Conservation (phyloP, 2,888 invertebrate genomes). For the Masnerella sp. region DNA sequence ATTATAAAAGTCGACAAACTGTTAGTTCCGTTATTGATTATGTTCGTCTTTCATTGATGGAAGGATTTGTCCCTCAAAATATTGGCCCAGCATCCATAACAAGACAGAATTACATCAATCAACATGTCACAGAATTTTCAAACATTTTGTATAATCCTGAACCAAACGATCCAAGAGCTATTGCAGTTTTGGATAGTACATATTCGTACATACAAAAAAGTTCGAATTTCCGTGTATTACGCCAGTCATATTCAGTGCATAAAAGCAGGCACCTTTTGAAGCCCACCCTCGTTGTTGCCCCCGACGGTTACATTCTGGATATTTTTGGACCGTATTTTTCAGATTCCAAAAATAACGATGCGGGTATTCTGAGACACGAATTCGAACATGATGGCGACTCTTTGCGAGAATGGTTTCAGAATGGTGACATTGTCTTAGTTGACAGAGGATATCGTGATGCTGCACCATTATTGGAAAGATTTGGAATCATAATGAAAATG, state of each 20-base stretch:
- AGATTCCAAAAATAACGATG: conserved; percentile 36
- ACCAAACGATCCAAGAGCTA: conserved; percentile 12
- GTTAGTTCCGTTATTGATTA: conserved; percentile 4
- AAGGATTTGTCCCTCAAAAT: conserved; percentile 27
- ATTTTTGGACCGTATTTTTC: conserved; percentile 32
- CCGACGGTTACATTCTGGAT: conserved; percentile 25
- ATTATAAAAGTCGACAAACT: conserved; percentile 21
- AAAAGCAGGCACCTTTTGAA: conserved; percentile 17
- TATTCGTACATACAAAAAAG: conserved; percentile 16
- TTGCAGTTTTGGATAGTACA: conserved; percentile 13
- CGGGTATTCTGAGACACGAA: conserved; percentile 31
- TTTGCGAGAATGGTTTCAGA: conserved; percentile 35
- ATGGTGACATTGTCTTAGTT: conserved; percentile 42
- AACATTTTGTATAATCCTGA: conserved; percentile 26
- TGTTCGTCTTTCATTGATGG: conserved; percentile 4
- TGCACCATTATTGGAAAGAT: conserved; percentile 13
- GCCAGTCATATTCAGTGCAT: conserved; percentile 10
- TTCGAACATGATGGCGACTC: conserved; percentile 12
- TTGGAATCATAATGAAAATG: conserved; percentile 33
- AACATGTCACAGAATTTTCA: conserved; percentile 27
- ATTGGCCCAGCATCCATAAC: conserved; percentile 13
- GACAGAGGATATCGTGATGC: conserved; percentile 46
- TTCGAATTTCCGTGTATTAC: conserved; percentile 7
- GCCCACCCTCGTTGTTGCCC: conserved; percentile 13
- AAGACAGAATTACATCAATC: conserved; percentile 6